Base-by-base conservation (phyloP, 1,140 invertebrate species). In the Schlechtendalia chinensis region DNA sequence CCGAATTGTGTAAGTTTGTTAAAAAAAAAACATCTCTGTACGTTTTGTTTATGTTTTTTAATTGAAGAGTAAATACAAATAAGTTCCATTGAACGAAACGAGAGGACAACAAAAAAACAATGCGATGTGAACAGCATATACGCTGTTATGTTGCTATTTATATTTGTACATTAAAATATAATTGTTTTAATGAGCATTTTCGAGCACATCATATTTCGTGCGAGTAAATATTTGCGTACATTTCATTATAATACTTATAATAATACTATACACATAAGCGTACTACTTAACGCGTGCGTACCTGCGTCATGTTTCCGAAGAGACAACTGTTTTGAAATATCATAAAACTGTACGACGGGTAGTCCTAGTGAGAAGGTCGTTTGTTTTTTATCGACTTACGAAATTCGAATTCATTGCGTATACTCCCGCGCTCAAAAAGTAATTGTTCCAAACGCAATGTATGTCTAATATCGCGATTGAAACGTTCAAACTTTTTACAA, bases 151-250 rank as follows among this genome's bases (percentile, higher is more conserved):
- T n/a, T n/a, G n/a, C n/a, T 39, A 4, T 39, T 4, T 39, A 39
- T 39, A 39, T 4, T 29, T 29, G 24, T 61, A 16, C 27, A 24
- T 16, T 27, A 27, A 61, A 61, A 27, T 17, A 29, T 27, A 1
- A 61, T 61, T 61, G 24, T 61, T 61, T 32, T 65, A 65, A 65
- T 32, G 29, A 65, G 61, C 29, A 39, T 65, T 39, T 17, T 65
- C 32, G 61, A 32, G 27, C 32, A 65, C 6, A 32, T 39, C 32
- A 39, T 39, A 39, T 39, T 32, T 65, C 19, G 8, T 39, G 29
- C 6, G 19, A 17, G 61, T 65, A 65, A 65, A 65, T 65, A 65
- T 32, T 65, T 65, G 32, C 8, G 61, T 61, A 61, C 27, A 61
- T 61, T 61, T 17, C 27, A 61, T 16, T 61, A 61, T 39, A 39